Evolutionary conservation across 1,140 invertebrate genomes (phyloP).

Genomic region (Ostrea edulis): DNA sequence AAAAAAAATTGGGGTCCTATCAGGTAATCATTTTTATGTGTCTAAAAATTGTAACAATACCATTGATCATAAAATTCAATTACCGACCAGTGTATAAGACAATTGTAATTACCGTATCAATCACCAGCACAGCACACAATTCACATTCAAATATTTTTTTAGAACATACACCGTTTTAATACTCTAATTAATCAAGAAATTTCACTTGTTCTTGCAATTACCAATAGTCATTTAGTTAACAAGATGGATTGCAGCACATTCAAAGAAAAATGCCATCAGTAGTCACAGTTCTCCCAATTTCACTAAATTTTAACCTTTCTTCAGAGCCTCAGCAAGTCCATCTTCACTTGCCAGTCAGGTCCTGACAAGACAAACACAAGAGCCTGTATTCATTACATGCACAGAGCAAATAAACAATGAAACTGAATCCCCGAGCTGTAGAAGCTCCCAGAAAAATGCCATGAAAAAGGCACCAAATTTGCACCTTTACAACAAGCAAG

Average conservation of each 20-base stretch:
- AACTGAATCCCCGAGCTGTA: constrained; percentile 24
- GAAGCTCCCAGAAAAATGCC: constrained; percentile 22
- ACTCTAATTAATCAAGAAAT: background rate
- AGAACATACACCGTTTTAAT: background rate
- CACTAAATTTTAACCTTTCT: background rate
- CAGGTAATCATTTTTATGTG: background rate
- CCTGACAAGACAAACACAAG: constrained; percentile 7
- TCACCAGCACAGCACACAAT: background rate
- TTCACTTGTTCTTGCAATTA: background rate
- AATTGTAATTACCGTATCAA: constrained; percentile 24
- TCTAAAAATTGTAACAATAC: constrained; percentile 24
- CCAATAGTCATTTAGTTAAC: constrained; percentile 3
- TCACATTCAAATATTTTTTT: background rate
- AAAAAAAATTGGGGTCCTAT: background rate
- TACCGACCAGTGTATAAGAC: background rate
- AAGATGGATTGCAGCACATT: background rate
- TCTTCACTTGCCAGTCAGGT: constrained; percentile 8
- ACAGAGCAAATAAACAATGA: constrained; percentile 26
- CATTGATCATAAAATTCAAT: constrained; percentile 24
- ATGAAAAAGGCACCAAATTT: constrained; percentile 37
- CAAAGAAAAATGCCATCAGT: background rate
- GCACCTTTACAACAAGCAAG: constrained; percentile 33
- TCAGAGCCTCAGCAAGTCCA: background rate
- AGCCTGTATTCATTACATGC: constrained; percentile 5
- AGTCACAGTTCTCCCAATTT: background rate